Evolutionary conservation across 2,113 vertebrate species (phyloP), one percentile per base, ranked within the genome.

Genomic region (Hippocampus guttulatus): DNA sequence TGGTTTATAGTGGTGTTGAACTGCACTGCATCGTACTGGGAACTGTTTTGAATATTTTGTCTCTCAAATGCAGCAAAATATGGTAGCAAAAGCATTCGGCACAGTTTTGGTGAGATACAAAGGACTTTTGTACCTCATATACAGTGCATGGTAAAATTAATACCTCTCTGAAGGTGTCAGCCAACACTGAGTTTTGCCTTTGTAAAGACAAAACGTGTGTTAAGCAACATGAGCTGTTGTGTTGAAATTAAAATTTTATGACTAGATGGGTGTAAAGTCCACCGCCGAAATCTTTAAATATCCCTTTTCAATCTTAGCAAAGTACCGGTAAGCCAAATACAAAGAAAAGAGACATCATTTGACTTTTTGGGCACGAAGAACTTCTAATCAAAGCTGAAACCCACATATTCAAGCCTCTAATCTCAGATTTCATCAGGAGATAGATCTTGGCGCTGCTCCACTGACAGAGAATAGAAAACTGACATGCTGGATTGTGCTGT

Each of bases 391-490:
- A 71, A 82, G 67, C 72, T 63, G 38, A 75, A 85, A 40, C 71
- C 33, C 75, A 86, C 75, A 81, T 70, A 79, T 83, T 78, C 73
- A 75, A 66, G 57, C 52, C 63, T 57, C 49, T 83, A 78, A 87
- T 86, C 81, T 73, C 54, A 40, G 33, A 83, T 87, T 73, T 83
- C 68, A 85, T 80, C 74, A 71, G 60, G 64, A 83, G 81, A 83
- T 80, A 73, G 82, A 77, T 80, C 61, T 70, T 81, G 68, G 80
- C 79, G 68, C 70, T 85, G 78, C 81, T 85, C 75, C 74, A 60
- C 74, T 78, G 80, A 68, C 76, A 81, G 60, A 81, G 81, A 85
- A 81, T 81, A 65, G 70, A 54, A 81, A 72, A 64, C 75, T 82
- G 75, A 83, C 77, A 77, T 79, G 73, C 77, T 80, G 80, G 78